Conservation (phyloP, 2,888 invertebrate species). For the Ephialtes manifestator region DNA sequence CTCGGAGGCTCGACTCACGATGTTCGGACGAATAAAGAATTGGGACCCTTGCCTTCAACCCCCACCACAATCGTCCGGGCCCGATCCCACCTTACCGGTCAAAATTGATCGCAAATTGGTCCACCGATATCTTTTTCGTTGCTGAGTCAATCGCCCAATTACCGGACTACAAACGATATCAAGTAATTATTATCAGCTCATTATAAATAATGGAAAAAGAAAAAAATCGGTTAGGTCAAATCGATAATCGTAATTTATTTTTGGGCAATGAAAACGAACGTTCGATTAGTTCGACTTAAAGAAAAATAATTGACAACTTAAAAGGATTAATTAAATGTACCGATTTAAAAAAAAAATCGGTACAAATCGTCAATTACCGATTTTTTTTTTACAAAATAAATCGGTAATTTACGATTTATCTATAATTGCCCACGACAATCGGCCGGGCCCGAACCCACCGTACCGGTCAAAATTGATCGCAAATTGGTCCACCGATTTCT, state of each 20-base stretch:
- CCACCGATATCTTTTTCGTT: constrained; percentile 42
- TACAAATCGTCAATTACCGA: no score
- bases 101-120: constrained; percentile 53
- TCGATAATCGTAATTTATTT: no score
- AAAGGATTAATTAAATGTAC: no score
- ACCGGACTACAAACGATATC: background rate
- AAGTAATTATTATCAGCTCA: background rate
- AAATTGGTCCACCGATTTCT: constrained; percentile 47
- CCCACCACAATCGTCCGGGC: constrained; percentile 54
- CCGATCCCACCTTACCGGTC: constrained; percentile 55
- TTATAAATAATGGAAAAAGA: background rate
- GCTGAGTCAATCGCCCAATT: background rate
- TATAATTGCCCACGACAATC: constrained; percentile 41
- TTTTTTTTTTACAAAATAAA: no score
- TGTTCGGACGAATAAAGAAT: constrained; percentile 66
- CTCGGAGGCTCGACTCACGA: constrained; percentile 64
- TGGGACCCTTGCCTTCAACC: constrained; percentile 53
- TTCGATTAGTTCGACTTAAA: no score
- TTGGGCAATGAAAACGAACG: no score
- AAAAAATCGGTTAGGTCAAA: background rate
- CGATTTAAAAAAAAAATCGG: no score
- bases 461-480: constrained; percentile 43
- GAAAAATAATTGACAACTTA: no score
- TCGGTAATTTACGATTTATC: no score
- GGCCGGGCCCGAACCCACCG: constrained; percentile 63